Conservation (phyloP, 2,888 invertebrate genomes). For the Choreutis nemorana region DNA sequence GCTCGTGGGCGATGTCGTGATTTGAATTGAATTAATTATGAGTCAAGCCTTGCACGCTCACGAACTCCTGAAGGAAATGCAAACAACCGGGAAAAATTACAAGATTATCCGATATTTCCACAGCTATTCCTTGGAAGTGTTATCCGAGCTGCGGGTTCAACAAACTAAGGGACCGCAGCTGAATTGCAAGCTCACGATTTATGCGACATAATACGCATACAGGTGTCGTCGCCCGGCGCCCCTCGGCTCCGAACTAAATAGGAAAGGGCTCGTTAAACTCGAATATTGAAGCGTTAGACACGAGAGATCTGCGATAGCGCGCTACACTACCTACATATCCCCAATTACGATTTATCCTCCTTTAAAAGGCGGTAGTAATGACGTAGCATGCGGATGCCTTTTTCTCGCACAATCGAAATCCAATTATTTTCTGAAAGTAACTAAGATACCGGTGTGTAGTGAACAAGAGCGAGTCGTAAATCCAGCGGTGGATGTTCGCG, state of each 20-base stretch:
- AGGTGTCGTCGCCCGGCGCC: conserved; percentile 53
- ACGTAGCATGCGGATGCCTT: conserved; percentile 40
- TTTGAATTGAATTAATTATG: conserved; percentile 61
- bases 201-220: conserved; percentile 61
- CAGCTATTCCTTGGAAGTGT: conserved; percentile 30
- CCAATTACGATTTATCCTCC: conserved; percentile 58
- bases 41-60: conserved; percentile 34
- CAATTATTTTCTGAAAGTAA: conserved; percentile 62
- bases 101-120: conserved; percentile 40
- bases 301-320: conserved; percentile 42
- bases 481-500: conserved; percentile 52
- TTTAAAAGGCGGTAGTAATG: conserved; percentile 59
- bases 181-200: conserved; percentile 49
- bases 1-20: conserved; percentile 51
- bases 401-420: conserved; percentile 60
- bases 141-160: conserved; percentile 50
- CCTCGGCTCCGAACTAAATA: conserved; percentile 51
- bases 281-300: conserved; percentile 44
- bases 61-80: conserved; percentile 43
- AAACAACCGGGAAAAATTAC: conserved; percentile 40
- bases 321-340: conserved; percentile 29
- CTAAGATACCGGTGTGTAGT: conserved; percentile 50
- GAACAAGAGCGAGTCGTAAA: conserved; percentile 49
- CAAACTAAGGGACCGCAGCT: conserved; percentile 47
- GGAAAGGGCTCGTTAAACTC: conserved; percentile 38